These are phyloP conservation scores for Euzophera pinguis DNA, from an alignment of 2,888 invertebrate genomes.

Conservation along the genomic window DNA sequence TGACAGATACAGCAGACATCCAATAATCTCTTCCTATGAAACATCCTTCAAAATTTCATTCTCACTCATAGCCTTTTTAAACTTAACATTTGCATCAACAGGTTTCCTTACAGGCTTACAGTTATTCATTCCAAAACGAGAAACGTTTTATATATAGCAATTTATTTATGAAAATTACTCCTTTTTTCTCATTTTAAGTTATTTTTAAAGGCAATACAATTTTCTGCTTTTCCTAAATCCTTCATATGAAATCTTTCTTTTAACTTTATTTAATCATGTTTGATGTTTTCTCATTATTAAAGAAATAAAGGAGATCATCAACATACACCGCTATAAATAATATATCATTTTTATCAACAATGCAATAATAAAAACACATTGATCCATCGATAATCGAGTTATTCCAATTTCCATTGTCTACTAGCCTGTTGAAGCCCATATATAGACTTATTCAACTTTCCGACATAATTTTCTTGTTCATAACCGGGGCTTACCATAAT, in stretches of 20 bases:
- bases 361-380: too few species aligned
- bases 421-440: too few species aligned
- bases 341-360: too few species aligned
- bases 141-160: slow-evolving; percentile 3
- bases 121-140: slow-evolving; percentile 18
- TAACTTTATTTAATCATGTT: slow-evolving; percentile 9
- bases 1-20: slow-evolving; percentile 20
- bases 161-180: slow-evolving; percentile 19
- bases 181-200: slow-evolving; percentile 2
- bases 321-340: too few species aligned
- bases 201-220: slow-evolving; percentile 22
- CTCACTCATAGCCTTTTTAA: slow-evolving; percentile 14
- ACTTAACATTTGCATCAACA: slow-evolving; percentile 14
- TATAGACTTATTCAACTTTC: too few species aligned
- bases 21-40: slow-evolving; percentile 21
- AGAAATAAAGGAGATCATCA: too few species aligned
- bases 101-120: slow-evolving; percentile 21
- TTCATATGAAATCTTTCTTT: slow-evolving; percentile 21
- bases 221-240: slow-evolving; percentile 20
- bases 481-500: too few species aligned
- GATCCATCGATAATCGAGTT: too few species aligned
- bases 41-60: slow-evolving; percentile 13
- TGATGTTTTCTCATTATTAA: too few species aligned
- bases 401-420: too few species aligned
- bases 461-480: too few species aligned